Base-by-base conservation (phyloP, 2,113 vertebrate genomes). In the Danionella cerebrum region DNA sequence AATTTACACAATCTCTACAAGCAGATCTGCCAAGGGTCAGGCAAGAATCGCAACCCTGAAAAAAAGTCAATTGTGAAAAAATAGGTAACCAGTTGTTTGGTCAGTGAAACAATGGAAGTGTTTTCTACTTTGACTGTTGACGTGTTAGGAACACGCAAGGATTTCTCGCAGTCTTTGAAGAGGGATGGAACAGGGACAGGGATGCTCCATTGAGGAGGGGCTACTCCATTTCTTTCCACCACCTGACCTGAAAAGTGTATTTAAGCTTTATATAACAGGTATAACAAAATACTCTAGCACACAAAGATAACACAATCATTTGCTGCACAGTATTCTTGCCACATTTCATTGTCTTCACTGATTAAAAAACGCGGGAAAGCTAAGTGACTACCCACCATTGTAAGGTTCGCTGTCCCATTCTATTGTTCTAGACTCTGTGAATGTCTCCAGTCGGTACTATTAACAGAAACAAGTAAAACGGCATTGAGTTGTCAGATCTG, bases 121-220 rank as follows among this genome's bases (percentile, higher is more conserved):
- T 6, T 42, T 19, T n/a, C n/a, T 75, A 84, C 84, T 79, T 82
- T 82, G 18, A 83, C 24, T 36, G 72, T 70, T 27, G 81, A 79
- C 0, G 84, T 82, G 44, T 75, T 65, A 39, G 84, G 81, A 42
- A 84, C 51, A 2, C 63, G 80, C 33, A 81, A 9, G n/a, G 41
- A 41, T 42, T 45, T 39, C 22, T 44, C 38, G 3, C 51, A 55
- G 16, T 82, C 65, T 48, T 73, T 45, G 53, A 85, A 84, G 31
- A 83, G 66, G 2, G 73, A n/a, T 11, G 82, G 78, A 27, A 65
- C 5, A 1, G 69, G 29, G 8, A 80, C 74, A 13, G 48, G 48
- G 3, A 83, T 31, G 22, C 78, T 74, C 84, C 84, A 83, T 0
- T 79, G 82, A 10, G 36, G 68, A 11, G 78, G 77, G 18, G 77